These are phyloP conservation scores for Tetramorium bicarinatum DNA, from an alignment of 2,888 invertebrate genomes.

Conservation along the genomic window DNA sequence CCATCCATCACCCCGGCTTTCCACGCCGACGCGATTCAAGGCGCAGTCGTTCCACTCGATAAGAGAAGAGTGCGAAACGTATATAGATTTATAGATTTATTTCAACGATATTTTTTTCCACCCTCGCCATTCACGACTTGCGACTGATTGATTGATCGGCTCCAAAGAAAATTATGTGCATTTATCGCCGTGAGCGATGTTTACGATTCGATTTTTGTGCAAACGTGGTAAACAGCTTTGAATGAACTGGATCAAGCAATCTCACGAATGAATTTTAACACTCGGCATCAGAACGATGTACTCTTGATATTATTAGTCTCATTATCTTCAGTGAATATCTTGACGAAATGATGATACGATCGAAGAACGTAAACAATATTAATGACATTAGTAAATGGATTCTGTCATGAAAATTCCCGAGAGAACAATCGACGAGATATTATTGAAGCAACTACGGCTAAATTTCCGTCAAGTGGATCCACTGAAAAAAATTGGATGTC, in stretches of 20 bases:
- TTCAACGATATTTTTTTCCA: slow-evolving; percentile 37
- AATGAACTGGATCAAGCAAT: slow-evolving; percentile 26
- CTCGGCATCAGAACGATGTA: neutral
- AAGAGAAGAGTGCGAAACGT: slow-evolving; percentile 30
- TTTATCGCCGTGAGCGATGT: slow-evolving; percentile 36
- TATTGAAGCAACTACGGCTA: neutral
- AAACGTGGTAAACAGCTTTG: slow-evolving; percentile 9
- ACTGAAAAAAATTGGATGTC: neutral
- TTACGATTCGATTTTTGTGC: slow-evolving; percentile 16
- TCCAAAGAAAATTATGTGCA: slow-evolving; percentile 30
- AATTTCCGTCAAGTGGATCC: neutral
- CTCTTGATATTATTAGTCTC: neutral
- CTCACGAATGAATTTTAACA: neutral
- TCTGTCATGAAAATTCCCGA: slow-evolving; percentile 29
- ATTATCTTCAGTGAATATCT: neutral
- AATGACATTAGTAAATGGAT: slow-evolving; percentile 45
- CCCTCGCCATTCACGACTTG: slow-evolving; percentile 20
- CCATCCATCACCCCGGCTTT: slow-evolving; percentile 45
- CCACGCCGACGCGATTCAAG: slow-evolving; percentile 38
- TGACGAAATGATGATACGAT: slow-evolving; percentile 24
- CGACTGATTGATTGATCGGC: slow-evolving; percentile 46
- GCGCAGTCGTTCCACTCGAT: slow-evolving; percentile 42
- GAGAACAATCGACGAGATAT: slow-evolving; percentile 36
- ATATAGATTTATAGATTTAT: slow-evolving; percentile 43
- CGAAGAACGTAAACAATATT: slow-evolving; percentile 56